Evolutionary conservation across 2,888 invertebrate species (phyloP).

Genomic region (Polymixis lichenea): DNA sequence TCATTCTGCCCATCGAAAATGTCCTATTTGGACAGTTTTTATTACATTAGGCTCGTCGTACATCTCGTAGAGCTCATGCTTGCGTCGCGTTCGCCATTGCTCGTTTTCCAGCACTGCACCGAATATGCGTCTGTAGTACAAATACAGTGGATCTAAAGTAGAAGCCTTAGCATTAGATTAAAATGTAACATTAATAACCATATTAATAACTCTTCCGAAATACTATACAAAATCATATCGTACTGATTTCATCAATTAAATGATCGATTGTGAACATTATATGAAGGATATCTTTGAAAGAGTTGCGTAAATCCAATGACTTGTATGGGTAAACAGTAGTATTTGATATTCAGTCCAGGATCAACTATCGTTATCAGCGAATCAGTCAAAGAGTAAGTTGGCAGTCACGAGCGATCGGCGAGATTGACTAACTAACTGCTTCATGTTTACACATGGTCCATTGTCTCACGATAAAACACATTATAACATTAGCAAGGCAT

Average conservation of each 20-base stretch:
- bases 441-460: constrained; percentile 46
- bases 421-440: constrained; percentile 61
- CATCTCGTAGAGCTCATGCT: no score
- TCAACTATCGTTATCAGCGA: constrained; percentile 61
- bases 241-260: not conserved
- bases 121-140: not conserved
- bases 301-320: constrained; percentile 22
- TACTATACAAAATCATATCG: not conserved
- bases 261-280: not conserved
- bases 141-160: not conserved
- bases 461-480: constrained; percentile 45
- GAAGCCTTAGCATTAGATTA: not conserved
- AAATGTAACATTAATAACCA: not conserved
- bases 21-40: no score
- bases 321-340: constrained; percentile 15
- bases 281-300: not conserved
- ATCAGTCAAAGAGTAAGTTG: constrained; percentile 71
- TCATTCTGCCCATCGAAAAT: no score
- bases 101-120: no score
- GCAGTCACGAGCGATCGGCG: constrained; percentile 75
- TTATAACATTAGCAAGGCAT: not conserved
- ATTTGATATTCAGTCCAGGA: constrained; percentile 61
- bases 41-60: no score
- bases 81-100: no score
- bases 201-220: not conserved